These are phyloP conservation scores for Anoplophora glabripennis DNA, from an alignment of 1,140 invertebrate species.

Conservation along the genomic window DNA sequence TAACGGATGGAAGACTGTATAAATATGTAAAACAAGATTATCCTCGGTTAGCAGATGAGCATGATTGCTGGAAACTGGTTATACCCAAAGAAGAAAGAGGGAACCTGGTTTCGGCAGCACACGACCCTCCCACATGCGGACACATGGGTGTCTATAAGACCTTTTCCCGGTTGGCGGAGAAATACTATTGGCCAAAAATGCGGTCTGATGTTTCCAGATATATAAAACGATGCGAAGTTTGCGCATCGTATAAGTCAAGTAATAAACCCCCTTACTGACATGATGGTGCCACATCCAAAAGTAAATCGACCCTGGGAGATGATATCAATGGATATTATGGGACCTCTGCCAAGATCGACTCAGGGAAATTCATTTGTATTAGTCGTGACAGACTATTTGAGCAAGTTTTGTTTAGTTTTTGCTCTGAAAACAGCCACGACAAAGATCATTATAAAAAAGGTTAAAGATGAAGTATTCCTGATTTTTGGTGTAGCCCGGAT, in stretches of 20 bases:
- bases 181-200: constrained; percentile 37
- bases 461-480: constrained; percentile 16
- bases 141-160: constrained; percentile 35
- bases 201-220: constrained; percentile 23
- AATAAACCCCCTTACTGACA: constrained; percentile 26
- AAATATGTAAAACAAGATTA: constrained; percentile 2
- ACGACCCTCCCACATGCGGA: constrained; percentile 18
- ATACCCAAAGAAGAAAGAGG: constrained; percentile 21
- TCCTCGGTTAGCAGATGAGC: neutral
- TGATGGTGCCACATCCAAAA: constrained; percentile 31
- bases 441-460: neutral
- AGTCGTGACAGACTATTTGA: constrained; percentile 11
- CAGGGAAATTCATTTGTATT: constrained; percentile 12
- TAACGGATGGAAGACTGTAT: neutral
- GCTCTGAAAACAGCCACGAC: constrained; percentile 11
- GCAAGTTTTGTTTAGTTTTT: constrained; percentile 14
- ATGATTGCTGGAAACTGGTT: constrained; percentile 33
- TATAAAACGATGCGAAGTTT: constrained; percentile 28
- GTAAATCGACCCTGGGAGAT: neutral
- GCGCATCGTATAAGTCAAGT: constrained; percentile 30
- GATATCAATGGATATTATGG: constrained; percentile 9
- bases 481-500: constrained; percentile 26
- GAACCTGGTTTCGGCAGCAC: constrained; percentile 19
- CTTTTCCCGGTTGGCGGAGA: neutral
- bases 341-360: neutral